Conservation (phyloP, 2,113 vertebrate species). For the Eidolon helvum region DNA sequence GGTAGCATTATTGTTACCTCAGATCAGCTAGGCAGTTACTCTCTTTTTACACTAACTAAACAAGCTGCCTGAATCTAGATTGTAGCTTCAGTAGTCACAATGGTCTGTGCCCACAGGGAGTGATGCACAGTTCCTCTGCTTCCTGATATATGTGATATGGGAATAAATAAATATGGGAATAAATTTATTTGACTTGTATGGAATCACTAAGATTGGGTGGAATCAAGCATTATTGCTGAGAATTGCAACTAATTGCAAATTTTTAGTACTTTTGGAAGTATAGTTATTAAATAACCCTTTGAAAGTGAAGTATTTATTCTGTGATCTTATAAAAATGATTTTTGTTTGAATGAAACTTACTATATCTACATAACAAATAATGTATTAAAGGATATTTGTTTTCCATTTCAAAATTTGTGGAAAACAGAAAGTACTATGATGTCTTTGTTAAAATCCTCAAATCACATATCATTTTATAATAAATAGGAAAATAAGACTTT, state of each 20-base stretch:
- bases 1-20: too few species aligned
- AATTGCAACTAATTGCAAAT: not conserved
- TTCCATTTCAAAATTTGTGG: constrained; percentile 5
- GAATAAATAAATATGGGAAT: not conserved
- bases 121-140: not conserved
- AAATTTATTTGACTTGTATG: not conserved
- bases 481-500: not conserved
- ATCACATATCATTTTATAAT: not conserved
- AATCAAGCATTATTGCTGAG: not conserved
- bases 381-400: not conserved
- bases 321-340: not conserved
- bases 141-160: not conserved
- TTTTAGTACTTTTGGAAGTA: not conserved
- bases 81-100: not conserved
- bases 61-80: not conserved
- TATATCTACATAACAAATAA: not conserved
- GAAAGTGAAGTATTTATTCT: not conserved
- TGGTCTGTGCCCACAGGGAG: not conserved
- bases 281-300: not conserved
- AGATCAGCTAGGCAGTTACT: not conserved
- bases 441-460: not conserved
- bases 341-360: not conserved
- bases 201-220: not conserved
- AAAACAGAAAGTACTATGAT: not conserved
- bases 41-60: not conserved